Conservation (phyloP, 2,797 vertebrate species). For the Pampus argenteus region DNA sequence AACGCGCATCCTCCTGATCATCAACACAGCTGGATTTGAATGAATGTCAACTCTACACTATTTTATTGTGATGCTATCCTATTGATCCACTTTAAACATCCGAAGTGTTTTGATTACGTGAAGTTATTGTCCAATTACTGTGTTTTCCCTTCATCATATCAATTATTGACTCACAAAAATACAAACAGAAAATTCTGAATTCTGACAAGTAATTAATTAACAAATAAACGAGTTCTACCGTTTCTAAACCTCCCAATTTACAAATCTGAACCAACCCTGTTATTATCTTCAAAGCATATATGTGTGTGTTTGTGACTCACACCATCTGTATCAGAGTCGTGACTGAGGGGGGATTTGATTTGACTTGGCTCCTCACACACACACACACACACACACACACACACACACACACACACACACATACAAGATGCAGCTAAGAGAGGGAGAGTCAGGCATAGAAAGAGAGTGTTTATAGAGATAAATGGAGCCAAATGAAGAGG, state of each 20-base stretch:
- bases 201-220: too few species aligned
- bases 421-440: background rate
- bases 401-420: too few species aligned
- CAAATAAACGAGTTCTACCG: too few species aligned
- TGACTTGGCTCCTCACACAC: slow-evolving; percentile 32
- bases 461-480: slow-evolving; percentile 13
- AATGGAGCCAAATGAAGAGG: slow-evolving; percentile 28
- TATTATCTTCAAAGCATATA: too few species aligned
- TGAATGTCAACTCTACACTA: too few species aligned
- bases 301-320: slow-evolving; percentile 57
- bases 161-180: too few species aligned
- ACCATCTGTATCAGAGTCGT: slow-evolving; percentile 66
- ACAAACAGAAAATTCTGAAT: too few species aligned
- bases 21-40: too few species aligned
- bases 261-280: too few species aligned
- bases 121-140: rapidly evolving
- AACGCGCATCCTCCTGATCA: background rate
- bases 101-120: background rate
- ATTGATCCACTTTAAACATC: background rate
- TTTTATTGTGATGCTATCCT: background rate
- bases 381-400: too few species aligned
- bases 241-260: too few species aligned
- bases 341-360: slow-evolving; percentile 59
- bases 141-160: too few species aligned
- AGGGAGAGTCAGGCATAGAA: background rate